Percentiles rank a stretch among this genome's conserved stretches.
Conservation (phyloP, 1,140 invertebrate species). For the Drosophila ficusphila region DNA sequence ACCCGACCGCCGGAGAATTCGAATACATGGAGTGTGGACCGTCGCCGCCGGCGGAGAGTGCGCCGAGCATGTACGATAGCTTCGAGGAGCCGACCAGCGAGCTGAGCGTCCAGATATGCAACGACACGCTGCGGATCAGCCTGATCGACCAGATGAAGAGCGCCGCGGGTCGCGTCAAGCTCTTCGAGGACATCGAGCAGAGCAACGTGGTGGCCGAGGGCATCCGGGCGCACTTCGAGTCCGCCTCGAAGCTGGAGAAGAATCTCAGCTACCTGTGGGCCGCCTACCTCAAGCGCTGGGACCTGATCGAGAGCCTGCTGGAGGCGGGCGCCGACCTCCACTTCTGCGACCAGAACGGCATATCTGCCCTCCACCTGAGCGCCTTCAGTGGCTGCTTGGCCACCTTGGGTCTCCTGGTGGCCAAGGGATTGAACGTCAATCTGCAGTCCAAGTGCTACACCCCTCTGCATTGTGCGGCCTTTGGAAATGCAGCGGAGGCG, state of each 20-base stretch:
- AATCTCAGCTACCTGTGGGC: constrained; percentile 89
- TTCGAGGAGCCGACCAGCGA: constrained; percentile 89
- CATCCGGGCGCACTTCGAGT: constrained; percentile 85
- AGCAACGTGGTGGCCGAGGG: constrained; percentile 87
- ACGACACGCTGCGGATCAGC: constrained; percentile 89
- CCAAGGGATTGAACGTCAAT: constrained; percentile 88
- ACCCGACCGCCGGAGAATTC: constrained; percentile 87
- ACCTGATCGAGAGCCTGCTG: constrained; percentile 87
- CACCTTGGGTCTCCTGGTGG: constrained; percentile 89
- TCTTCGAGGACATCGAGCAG: constrained; percentile 89
- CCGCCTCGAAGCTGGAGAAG: constrained; percentile 87
- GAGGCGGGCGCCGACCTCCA: constrained; percentile 88
- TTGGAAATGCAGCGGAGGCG: constrained; percentile 90
- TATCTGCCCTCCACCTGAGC: constrained; percentile 90
- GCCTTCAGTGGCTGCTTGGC: constrained; percentile 90
- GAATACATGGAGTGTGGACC: constrained; percentile 90
- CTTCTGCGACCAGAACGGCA: constrained; percentile 88
- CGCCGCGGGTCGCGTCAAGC: constrained; percentile 87
- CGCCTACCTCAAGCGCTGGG: constrained; percentile 88
- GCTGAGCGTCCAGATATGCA: constrained; percentile 89
- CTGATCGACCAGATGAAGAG: constrained; percentile 89
- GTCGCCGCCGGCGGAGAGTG: constrained; percentile 89
- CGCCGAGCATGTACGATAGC: constrained; percentile 89
- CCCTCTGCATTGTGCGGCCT: constrained; percentile 92
- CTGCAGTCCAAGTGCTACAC: constrained; percentile 88